phyloP scores from a whole-genome alignment of 2,888 invertebrate genomes.

The Gymnoscelis rufifasciata region DNA sequence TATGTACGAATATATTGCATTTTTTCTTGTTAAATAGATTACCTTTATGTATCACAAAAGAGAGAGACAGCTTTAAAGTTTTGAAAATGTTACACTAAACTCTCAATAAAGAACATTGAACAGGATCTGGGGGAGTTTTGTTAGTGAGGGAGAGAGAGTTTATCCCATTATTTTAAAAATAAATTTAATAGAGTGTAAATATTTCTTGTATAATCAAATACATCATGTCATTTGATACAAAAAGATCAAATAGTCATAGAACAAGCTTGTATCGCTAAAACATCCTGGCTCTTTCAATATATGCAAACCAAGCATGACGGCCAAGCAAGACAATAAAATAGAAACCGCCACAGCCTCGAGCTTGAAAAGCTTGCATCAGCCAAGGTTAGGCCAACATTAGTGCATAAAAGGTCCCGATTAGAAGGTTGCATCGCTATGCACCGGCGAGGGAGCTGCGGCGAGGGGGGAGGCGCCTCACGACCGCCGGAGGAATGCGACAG shows the following conservation, averaged over 20 bases:
- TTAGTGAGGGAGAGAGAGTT: background rate
- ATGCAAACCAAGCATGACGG: background rate
- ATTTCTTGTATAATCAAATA: no score
- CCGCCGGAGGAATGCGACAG: conserved; percentile 76
- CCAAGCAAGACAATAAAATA: background rate
- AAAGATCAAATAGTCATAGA: no score
- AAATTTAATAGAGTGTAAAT: background rate
- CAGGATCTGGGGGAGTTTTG: no score
- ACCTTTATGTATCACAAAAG: no score
- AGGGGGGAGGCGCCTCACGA: conserved; percentile 37
- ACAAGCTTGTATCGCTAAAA: background rate
- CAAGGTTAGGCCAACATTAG: conserved; percentile 31
- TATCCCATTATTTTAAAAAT: background rate
- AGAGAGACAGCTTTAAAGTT: no score
- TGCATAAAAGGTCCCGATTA: conserved; percentile 44
- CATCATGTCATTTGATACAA: no score
- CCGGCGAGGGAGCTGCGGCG: conserved; percentile 29
- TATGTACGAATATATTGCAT: no score
- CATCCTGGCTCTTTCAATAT: background rate
- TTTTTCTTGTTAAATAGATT: no score
- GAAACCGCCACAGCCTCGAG: conserved; percentile 2
- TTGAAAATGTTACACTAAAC: no score
- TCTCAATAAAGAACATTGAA: no score
- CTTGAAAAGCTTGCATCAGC: conserved; percentile 7
- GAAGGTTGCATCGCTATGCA: conserved; percentile 57